Conservation (phyloP, 2,888 invertebrate species). For the Phengaris arion region DNA sequence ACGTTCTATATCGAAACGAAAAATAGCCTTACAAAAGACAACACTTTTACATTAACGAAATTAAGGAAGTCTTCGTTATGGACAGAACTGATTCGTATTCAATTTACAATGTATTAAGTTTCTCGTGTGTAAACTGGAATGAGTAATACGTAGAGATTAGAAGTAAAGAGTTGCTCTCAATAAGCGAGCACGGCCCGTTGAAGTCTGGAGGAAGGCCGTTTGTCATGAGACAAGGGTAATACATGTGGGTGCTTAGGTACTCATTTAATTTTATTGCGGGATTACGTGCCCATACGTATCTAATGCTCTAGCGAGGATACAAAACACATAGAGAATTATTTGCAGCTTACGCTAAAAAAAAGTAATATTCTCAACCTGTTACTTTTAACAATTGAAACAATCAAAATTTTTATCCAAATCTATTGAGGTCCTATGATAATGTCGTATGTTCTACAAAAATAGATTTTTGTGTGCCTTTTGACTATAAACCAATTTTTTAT, state of each 20-base stretch:
- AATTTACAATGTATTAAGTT: conserved; percentile 33
- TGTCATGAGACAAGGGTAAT: conserved; percentile 57
- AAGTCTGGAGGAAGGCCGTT: conserved; percentile 51
- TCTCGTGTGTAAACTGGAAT: conserved; percentile 33
- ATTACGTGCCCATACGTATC: conserved; percentile 27
- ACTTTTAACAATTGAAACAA: neutral
- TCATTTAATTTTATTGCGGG: conserved; percentile 31
- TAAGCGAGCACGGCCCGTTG: conserved; percentile 39
- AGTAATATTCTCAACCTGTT: neutral
- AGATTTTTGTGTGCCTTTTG: too few species aligned
- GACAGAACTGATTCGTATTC: conserved; percentile 7
- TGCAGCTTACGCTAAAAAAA: neutral
- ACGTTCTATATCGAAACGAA: neutral
- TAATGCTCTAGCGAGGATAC: neutral
- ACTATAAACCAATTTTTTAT: too few species aligned
- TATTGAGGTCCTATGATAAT: too few species aligned
- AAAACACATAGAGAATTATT: conserved; percentile 16
- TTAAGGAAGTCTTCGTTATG: conserved; percentile 15
- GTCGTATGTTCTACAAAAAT: too few species aligned
- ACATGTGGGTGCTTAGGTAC: conserved; percentile 32
- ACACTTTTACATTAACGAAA: neutral
- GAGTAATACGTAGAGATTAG: conserved; percentile 37
- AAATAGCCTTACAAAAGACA: neutral
- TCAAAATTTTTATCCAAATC: too few species aligned
- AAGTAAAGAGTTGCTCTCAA: conserved; percentile 36